Conservation (phyloP, 2,113 vertebrate genomes). For the Cyanoliseus patagonus region DNA sequence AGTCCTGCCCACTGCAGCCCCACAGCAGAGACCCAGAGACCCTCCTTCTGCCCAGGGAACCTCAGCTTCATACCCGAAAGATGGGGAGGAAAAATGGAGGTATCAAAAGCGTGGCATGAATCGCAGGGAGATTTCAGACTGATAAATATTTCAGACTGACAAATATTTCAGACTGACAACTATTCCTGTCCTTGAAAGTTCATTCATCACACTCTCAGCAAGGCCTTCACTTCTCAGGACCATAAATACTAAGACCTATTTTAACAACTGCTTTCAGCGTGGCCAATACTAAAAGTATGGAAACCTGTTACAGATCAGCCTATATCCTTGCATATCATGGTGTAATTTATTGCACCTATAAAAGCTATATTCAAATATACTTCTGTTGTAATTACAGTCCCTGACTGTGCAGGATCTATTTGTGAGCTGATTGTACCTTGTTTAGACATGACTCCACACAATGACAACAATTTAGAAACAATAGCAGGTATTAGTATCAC, state of each 20-base stretch:
- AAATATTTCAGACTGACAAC: slow-evolving; percentile 65
- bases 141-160: slow-evolving; percentile 68
- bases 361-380: slow-evolving; percentile 17
- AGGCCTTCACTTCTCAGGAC: slow-evolving; percentile 41
- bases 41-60: not conserved
- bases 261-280: slow-evolving; percentile 15
- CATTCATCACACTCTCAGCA: slow-evolving; percentile 62
- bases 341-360: slow-evolving; percentile 23
- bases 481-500: not conserved
- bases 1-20: not conserved
- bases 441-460: not conserved
- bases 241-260: slow-evolving; percentile 63
- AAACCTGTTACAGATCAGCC: slow-evolving; percentile 27
- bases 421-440: slow-evolving; percentile 26
- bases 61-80: not conserved
- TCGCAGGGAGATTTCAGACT: slow-evolving; percentile 24
- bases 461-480: not conserved
- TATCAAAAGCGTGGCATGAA: not conserved
- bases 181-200: slow-evolving; percentile 67
- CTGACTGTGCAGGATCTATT: not conserved
- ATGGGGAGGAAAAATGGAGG: not conserved
- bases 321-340: rapidly evolving
- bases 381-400: not conserved
- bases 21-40: not conserved
- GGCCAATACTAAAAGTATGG: not conserved